Percentiles rank a stretch among this genome's conserved stretches.
Evolutionary conservation across 2,113 vertebrate species (phyloP).

Genomic region (Megaceryle torquata): DNA sequence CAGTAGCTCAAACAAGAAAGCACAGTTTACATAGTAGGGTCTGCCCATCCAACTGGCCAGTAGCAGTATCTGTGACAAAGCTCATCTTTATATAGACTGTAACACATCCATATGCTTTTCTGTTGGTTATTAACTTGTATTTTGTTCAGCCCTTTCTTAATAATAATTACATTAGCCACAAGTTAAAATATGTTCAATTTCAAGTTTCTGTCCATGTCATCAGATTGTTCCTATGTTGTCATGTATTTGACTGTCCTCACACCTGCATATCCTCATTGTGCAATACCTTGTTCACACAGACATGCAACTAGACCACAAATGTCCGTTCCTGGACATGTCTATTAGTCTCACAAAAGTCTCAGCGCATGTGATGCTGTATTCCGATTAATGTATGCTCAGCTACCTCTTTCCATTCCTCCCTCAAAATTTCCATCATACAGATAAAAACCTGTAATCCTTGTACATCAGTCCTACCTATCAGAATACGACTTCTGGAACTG

Average conservation of each 20-base stretch:
- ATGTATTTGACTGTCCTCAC: not conserved
- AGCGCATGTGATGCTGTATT: rapidly evolving
- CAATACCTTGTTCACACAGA: not conserved
- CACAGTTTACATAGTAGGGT: not conserved
- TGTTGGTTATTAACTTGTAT: not conserved
- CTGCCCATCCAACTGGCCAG: not conserved
- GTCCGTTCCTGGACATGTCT: rapidly evolving
- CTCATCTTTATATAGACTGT: not conserved
- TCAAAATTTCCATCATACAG: not conserved
- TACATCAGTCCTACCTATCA: not conserved
- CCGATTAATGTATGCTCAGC: not conserved
- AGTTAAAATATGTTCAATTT: not conserved
- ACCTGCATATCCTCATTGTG: not conserved
- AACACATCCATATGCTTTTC: not conserved
- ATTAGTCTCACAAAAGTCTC: not conserved
- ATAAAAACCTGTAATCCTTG: not conserved
- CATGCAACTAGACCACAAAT: not conserved
- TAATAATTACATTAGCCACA: not conserved
- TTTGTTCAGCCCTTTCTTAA: not conserved
- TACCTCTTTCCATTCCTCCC: not conserved
- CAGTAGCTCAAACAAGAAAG: not conserved
- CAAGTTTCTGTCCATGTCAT: not conserved
- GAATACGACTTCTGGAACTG: not conserved
- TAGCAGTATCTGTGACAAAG: not conserved
- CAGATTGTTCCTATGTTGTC: no score